phyloP scores from a whole-genome alignment of 2,113 vertebrate genomes.

The Ploceus nigricollis region DNA sequence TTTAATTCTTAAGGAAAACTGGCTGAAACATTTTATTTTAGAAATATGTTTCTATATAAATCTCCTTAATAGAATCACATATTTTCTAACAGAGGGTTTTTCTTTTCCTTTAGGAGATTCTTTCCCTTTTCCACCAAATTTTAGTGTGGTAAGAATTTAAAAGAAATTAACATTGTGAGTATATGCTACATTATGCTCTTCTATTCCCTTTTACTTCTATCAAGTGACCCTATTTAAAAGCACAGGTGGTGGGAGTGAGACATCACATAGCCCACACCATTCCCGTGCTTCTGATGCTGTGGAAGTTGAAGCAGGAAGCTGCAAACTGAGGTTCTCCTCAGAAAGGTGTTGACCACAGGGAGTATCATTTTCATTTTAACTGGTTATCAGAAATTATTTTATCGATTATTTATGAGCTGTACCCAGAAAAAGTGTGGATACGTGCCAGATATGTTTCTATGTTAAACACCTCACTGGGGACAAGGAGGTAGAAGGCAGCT shows the following conservation, averaged over 20 bases:
- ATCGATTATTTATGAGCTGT: background rate
- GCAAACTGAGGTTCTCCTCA: background rate
- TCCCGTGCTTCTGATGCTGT: background rate
- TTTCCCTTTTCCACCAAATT: background rate
- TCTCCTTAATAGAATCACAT: background rate
- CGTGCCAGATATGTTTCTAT: background rate
- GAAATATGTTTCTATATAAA: background rate
- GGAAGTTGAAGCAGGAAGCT: background rate
- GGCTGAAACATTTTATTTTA: background rate
- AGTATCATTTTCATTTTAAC: background rate
- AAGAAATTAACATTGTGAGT: background rate
- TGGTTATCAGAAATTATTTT: background rate
- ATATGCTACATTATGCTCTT: background rate
- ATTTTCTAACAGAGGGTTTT: background rate
- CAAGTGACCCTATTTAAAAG: background rate
- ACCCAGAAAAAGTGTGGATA: background rate
- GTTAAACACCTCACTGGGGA: background rate
- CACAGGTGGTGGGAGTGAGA: background rate
- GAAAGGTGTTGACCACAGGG: background rate
- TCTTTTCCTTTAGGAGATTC: background rate
- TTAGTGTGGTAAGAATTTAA: background rate
- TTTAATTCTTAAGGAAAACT: background rate
- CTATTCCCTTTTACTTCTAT: background rate
- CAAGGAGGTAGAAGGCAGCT: background rate
- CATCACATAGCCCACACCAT: background rate